Evolutionary conservation across 92 coral and sea anemone species (phyloP).

Genomic region (Bergia sp.): DNA sequence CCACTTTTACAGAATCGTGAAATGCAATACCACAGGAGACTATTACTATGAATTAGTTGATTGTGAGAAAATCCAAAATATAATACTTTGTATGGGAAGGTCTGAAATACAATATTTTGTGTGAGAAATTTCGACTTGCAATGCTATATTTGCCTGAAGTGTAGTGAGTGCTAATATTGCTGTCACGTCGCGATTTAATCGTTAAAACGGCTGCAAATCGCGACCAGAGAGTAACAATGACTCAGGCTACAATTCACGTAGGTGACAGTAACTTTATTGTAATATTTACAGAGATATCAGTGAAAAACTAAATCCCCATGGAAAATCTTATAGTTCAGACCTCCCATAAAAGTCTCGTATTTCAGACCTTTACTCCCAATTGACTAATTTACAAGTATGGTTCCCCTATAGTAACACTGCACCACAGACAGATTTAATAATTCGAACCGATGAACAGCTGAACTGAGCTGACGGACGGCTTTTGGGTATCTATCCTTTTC

Average conservation of each 20-base stretch:
- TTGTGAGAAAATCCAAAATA: slow-evolving; percentile 2
- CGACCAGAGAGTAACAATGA: background rate
- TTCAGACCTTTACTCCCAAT: no score
- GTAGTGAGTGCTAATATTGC: background rate
- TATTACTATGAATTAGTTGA: background rate
- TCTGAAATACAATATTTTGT: no score
- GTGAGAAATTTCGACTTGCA: background rate
- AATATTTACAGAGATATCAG: no score
- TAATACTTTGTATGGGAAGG: background rate
- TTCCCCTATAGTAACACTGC: background rate
- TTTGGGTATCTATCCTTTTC: background rate
- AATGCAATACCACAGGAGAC: slow-evolving; percentile 6
- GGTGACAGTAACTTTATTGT: no score
- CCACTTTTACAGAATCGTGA: background rate
- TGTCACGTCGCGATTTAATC: background rate
- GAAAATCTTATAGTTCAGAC: no score
- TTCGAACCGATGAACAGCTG: background rate
- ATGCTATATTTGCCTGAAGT: background rate
- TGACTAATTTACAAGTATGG: no score
- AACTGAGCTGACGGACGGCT: background rate
- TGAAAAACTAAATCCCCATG: background rate
- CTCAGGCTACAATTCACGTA: no score
- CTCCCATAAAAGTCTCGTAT: no score
- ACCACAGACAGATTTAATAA: background rate
- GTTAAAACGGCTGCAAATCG: background rate